Conservation (phyloP, 2,888 invertebrate species). For the Pachydiplax longipennis region DNA sequence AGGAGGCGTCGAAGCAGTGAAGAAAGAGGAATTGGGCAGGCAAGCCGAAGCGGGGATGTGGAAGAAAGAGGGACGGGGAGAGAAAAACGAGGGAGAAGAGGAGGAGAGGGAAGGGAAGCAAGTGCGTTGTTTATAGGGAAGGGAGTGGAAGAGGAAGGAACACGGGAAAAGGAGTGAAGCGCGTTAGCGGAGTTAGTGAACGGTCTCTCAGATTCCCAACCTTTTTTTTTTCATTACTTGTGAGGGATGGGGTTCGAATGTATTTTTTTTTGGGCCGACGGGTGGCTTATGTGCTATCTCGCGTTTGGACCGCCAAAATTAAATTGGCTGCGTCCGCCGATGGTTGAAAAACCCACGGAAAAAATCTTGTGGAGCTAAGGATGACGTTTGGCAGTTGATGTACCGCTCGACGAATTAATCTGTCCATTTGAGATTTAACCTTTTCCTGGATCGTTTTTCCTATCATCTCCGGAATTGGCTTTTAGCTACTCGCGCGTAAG, state of each 20-base stretch:
- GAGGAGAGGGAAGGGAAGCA: neutral
- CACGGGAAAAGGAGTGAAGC: neutral
- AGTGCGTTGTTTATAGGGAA: neutral
- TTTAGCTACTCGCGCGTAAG: neutral
- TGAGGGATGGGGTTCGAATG: neutral
- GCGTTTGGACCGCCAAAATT: neutral
- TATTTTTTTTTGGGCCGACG: neutral
- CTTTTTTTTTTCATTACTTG: neutral
- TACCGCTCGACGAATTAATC: neutral
- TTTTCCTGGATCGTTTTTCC: neutral
- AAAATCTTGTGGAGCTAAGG: neutral
- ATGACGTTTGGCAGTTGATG: neutral
- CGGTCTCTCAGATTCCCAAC: neutral
- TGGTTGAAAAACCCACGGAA: neutral
- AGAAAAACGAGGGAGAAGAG: neutral
- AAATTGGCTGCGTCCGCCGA: neutral
- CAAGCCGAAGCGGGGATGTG: neutral
- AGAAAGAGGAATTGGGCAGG: neutral
- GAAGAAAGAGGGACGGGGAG: neutral
- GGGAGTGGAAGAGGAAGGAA: neutral
- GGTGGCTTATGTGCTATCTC: conserved; percentile 1
- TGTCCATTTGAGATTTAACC: neutral
- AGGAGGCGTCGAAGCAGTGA: neutral
- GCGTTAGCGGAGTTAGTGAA: neutral
- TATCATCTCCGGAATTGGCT: neutral